Percentiles rank a stretch among this genome's conserved stretches.
phyloP scores from a whole-genome alignment of 2,888 invertebrate genomes.

The Andricus quercusramuli region DNA sequence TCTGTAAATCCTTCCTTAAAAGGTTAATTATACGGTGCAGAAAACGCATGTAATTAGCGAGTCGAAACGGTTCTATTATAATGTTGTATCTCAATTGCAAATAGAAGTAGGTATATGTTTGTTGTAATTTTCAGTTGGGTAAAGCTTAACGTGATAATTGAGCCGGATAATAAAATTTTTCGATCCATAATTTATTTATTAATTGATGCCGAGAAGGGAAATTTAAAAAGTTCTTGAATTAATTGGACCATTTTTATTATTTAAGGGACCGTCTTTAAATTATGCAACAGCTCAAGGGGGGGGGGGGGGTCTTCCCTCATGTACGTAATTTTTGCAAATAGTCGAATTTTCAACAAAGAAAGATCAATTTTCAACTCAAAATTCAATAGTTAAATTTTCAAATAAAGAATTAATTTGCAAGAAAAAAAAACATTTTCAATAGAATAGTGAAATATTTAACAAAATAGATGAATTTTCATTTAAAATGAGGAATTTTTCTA shows the following conservation, averaged over 20 bases:
- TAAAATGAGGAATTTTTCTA: too few relatives aligned
- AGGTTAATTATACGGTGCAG: conserved; percentile 10
- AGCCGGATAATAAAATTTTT: not conserved
- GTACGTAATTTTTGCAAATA: too few relatives aligned
- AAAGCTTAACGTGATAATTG: conserved; percentile 18
- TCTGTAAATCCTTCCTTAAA: conserved; percentile 24
- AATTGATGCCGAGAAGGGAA: not conserved
- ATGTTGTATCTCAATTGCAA: not conserved
- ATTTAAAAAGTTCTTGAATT: not conserved
- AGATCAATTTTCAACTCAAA: too few relatives aligned
- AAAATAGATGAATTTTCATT: too few relatives aligned
- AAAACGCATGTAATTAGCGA: conserved; percentile 5
- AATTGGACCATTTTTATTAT: conserved; percentile 6
- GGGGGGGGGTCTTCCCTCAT: too few relatives aligned
- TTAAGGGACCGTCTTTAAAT: too few relatives aligned
- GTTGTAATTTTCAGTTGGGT: not conserved
- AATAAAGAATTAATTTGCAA: too few relatives aligned
- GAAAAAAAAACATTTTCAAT: too few relatives aligned
- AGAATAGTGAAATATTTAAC: too few relatives aligned
- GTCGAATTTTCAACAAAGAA: too few relatives aligned
- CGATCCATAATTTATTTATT: not conserved
- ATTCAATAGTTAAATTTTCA: too few relatives aligned
- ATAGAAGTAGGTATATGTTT: not conserved
- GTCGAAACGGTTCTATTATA: not conserved
- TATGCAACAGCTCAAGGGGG: too few relatives aligned